phyloP scores from a whole-genome alignment of 2,888 invertebrate genomes.

The Drosophila algonquin region DNA sequence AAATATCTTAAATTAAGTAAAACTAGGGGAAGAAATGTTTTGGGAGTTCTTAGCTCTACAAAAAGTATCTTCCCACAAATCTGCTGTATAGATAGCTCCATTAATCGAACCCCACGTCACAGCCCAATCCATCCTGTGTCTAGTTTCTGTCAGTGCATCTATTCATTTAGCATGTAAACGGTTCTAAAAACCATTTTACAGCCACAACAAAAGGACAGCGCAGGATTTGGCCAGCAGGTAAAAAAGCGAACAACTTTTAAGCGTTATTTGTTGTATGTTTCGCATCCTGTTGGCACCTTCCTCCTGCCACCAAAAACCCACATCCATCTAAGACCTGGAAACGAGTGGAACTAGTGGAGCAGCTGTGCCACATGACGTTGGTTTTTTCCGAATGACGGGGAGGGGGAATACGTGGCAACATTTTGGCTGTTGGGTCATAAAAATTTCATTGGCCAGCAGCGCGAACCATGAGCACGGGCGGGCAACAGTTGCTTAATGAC shows the following conservation, averaged over 20 bases:
- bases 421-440: conserved; percentile 61
- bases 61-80: not conserved
- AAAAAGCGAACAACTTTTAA: conserved; percentile 45
- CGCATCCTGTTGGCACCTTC: conserved; percentile 13
- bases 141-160: conserved; percentile 57
- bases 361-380: conserved; percentile 47
- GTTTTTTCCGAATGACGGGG: not conserved
- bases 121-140: not conserved
- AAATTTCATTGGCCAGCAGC: conserved; percentile 73
- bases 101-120: conserved; percentile 2
- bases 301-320: not conserved
- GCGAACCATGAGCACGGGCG: not conserved
- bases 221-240: conserved; percentile 26
- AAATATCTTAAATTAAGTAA: not conserved
- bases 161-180: conserved; percentile 67
- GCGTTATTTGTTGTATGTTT: conserved; percentile 46
- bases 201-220: conserved; percentile 51
- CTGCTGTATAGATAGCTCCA: not conserved
- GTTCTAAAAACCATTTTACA: conserved; percentile 75
- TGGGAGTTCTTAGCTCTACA: not conserved
- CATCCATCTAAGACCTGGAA: conserved; percentile 14
- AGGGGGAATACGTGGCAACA: conserved; percentile 43
- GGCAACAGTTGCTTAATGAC: conserved; percentile 77
- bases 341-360: conserved; percentile 23
- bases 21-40: no score